Base-by-base conservation (phyloP, 2,113 vertebrate species). In the Plecotus auritus region DNA sequence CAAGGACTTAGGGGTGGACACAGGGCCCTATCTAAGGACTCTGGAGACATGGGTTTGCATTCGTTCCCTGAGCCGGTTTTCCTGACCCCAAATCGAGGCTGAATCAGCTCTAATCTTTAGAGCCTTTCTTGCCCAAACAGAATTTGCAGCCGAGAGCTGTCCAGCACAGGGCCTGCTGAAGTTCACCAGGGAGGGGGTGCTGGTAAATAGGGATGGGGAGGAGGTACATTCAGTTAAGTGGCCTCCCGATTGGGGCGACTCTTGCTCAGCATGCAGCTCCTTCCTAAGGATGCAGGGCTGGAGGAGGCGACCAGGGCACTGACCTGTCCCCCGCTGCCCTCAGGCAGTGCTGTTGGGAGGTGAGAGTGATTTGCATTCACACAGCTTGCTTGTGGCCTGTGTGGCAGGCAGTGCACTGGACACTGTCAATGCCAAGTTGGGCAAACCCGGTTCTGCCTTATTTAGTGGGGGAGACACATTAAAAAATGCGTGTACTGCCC, bases 91-190 rank as follows among this genome's bases (percentile, higher is more conserved):
- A 92, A 61, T 8, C 26, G 22, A 81, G n/a, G 51, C 40, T 69
- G 49, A 66, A 20, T 18, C 40, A 67, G 80, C 23, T 28, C 45
- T 56, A 0, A 22, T 69, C 54, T 66, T 32, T 3, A 51, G 37
- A 37, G 23, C n/a, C 7, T 78, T 90, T 93, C 64, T 9, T 17
- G 66, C 45, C 32, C 23, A 7, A 40, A 76, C 35, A 23, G 64
- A 77, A 30, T 42, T 8, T 23, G 73, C 32, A 47, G 10, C 35
- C 8, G 81, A 97, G 95, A 95, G 88, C 95, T 97, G 96, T 97
- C 96, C 96, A 97, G 95, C 97, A 95, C 94, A n/a, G 10, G 35
- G 30, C 54, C 18, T 7, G 92, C 97, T 97, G 95, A 96, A 97
- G 87, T 95, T 30, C 80, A 37, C 35, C 22, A 13, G n/a, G 70